A percentile compares a stretch with the other conserved stretches of the same genome.
phyloP scores from a whole-genome alignment of 2,113 vertebrate species.

The Syngnathus typhle region DNA sequence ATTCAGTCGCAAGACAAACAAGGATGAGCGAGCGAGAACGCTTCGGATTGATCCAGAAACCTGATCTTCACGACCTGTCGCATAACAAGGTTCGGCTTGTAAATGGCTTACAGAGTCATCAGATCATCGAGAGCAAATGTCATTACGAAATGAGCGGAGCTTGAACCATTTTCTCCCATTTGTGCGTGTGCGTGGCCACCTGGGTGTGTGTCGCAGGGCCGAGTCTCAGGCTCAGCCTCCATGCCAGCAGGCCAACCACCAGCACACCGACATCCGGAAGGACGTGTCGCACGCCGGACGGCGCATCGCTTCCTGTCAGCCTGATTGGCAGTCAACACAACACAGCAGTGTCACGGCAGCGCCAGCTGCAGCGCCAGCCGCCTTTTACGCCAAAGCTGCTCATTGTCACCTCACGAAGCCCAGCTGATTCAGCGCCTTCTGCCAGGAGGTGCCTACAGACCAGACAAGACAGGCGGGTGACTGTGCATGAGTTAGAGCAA shows the following conservation, averaged over 20 bases:
- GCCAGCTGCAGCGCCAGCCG: no score
- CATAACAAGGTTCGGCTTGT: conserved; percentile 34
- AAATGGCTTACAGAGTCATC: conserved; percentile 46
- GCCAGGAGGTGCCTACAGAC: conserved; percentile 47
- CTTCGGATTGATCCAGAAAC: not conserved
- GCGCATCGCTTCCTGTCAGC: conserved; percentile 42
- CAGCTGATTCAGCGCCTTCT: conserved; percentile 41
- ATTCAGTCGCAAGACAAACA: not conserved
- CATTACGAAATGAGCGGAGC: conserved; percentile 31
- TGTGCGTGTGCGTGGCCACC: conserved; percentile 20
- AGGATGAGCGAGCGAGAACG: not conserved
- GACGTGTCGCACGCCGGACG: conserved; percentile 42
- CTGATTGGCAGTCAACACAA: conserved; percentile 14
- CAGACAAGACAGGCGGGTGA: not conserved
- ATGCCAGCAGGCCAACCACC: conserved; percentile 34
- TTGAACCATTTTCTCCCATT: conserved; percentile 6
- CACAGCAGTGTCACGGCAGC: no score
- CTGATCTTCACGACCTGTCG: not conserved
- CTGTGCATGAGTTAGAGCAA: not conserved
- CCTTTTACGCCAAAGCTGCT: no score
- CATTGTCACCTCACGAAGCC: conserved; percentile 52
- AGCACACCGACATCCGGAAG: conserved; percentile 47
- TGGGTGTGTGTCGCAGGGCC: conserved; percentile 9
- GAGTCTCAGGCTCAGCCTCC: conserved; percentile 39
- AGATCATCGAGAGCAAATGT: conserved; percentile 35